Evolutionary conservation across 2,797 vertebrate species (phyloP), one percentile per base, ranked within the genome.

Genomic region (Orestias chungarensis): DNA sequence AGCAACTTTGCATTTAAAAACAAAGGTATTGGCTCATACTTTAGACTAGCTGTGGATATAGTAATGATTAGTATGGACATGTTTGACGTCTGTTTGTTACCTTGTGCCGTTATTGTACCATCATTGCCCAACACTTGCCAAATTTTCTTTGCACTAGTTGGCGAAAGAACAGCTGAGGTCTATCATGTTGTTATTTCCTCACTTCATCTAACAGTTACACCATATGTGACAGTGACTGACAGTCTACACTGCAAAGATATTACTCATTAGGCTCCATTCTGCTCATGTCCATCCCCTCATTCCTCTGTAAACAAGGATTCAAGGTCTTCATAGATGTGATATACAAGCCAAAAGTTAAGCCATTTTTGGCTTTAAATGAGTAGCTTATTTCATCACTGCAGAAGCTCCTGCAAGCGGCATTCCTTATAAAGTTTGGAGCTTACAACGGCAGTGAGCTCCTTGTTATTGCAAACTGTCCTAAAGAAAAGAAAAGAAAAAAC

Each of bases 351-450:
- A 67, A 11, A 80, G 74, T 79, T 82, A 83, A 84, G 84, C 71
- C 74, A 74, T 81, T n/a, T 17, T 64, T 33, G 20, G 70, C 55
- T 66, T 70, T 75, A 73, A 79, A 81, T 74, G 55, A 77, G 64
- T 43, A 71, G 82, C 86, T 86, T 46, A 77, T 49, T 29, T 31
- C 18, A 23, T 62, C 78, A 67, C 59, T 54, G 59, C 55, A 54
- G n/a, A n/a, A n/a, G n/a, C n/a, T n/a, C n/a, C n/a, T n/a, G n/a
- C n/a, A n/a, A n/a, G 6, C 54, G 66, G 46, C 43, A 84, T 89
- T 88, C 79, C 82, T 90, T 89, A 86, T 84, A 78, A 71, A 86
- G 75, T 74, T 35, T 75, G 6, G 71, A 70, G 55, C 33, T 44
- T 59, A 62, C 81, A 80, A 82, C 82, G 82, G 78, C 70, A 44